Percentiles rank a stretch among this genome's conserved stretches.
phyloP scores from a whole-genome alignment of 23 tunicate species.

The Phallusia fumigata region DNA sequence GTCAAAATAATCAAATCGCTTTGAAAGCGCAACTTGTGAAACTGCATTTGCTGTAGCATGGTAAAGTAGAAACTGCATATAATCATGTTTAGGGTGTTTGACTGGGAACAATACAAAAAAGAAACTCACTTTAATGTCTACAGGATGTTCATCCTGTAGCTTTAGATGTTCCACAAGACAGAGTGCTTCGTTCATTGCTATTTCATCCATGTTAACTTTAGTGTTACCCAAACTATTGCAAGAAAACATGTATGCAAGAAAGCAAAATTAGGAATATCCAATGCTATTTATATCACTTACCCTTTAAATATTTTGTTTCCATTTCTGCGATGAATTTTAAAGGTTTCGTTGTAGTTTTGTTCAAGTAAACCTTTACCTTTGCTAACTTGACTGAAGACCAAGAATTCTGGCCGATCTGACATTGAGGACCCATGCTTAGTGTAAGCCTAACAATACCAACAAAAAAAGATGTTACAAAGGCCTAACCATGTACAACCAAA shows the following conservation, averaged over 20 bases:
- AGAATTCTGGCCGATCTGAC: neutral
- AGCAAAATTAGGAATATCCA: neutral
- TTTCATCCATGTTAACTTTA: neutral
- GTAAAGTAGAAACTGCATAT: neutral
- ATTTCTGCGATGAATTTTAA: neutral
- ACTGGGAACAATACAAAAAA: no score
- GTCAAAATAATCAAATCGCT: neutral
- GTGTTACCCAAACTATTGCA: neutral
- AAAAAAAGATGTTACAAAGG: no score
- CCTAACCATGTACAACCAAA: no score
- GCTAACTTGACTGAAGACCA: neutral
- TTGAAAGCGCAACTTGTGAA: neutral
- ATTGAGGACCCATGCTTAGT: neutral
- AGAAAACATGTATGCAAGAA: neutral
- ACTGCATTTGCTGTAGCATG: neutral
- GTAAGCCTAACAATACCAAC: neutral
- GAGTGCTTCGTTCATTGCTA: neutral
- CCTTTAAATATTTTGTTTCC: constrained; percentile 6
- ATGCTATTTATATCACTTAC: neutral
- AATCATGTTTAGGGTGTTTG: neutral
- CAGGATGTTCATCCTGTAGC: neutral
- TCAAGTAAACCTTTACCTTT: neutral
- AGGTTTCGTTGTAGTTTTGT: neutral
- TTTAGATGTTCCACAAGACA: neutral
- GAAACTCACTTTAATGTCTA: neutral